Evolutionary conservation across 2,797 vertebrate genomes (phyloP).

Genomic region (Hybognathus amarus): DNA sequence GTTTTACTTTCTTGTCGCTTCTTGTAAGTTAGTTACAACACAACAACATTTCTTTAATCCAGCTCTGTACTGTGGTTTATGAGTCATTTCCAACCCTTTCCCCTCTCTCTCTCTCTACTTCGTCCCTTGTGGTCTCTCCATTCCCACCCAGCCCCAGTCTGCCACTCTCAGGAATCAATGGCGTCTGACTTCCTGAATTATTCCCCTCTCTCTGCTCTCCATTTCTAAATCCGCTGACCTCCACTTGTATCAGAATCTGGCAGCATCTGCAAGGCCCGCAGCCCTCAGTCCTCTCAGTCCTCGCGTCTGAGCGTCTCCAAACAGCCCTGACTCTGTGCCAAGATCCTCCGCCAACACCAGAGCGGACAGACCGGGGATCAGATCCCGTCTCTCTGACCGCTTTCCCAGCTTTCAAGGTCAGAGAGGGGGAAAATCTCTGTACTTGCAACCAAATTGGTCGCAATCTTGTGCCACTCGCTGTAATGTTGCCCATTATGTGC

Average conservation of each 20-base stretch:
- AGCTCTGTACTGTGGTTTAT: constrained; percentile 1
- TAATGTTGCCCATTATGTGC: constrained; percentile 26
- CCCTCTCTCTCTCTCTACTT: background rate
- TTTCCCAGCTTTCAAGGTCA: constrained; percentile 39
- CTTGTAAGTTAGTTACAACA: background rate
- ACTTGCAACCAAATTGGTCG: constrained; percentile 51
- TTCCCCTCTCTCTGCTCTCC: constrained; percentile 4
- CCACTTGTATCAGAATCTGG: constrained; percentile 54
- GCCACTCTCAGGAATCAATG: constrained; percentile 29
- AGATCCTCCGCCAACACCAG: constrained; percentile 25
- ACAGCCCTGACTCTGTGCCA: constrained; percentile 49
- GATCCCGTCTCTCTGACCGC: constrained; percentile 24
- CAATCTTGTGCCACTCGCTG: background rate
- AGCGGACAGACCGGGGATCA: constrained; percentile 38
- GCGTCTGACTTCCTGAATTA: constrained; percentile 20
- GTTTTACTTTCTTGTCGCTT: background rate
- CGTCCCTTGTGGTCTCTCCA: background rate
- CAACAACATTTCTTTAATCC: background rate
- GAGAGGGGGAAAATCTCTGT: constrained; percentile 36
- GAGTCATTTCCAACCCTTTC: background rate
- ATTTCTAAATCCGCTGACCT: constrained; percentile 59
- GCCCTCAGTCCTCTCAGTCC: constrained; percentile 49
- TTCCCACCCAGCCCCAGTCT: constrained; percentile 7
- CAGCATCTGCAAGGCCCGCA: constrained; percentile 62
- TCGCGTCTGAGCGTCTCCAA: constrained; percentile 37